Evolutionary conservation across 2,113 vertebrate species (phyloP).

Genomic region (Canis aureus): DNA sequence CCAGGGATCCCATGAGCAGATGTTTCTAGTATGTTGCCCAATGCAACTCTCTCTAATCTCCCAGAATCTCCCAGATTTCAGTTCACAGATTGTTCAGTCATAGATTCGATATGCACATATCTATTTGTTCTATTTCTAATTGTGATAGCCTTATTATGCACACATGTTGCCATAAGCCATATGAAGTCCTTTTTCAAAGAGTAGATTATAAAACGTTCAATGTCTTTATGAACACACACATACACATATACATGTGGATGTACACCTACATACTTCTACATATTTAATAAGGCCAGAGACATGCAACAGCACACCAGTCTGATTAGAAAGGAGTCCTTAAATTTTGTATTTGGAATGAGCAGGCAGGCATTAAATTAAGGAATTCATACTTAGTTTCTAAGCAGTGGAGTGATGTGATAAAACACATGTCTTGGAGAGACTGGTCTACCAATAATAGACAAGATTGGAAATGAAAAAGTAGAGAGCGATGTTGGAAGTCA

Average conservation of each 20-base stretch:
- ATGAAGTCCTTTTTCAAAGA: too few relatives aligned
- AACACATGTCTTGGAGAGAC: not conserved
- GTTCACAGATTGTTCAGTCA: too few relatives aligned
- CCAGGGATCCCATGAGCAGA: not conserved
- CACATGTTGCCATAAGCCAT: too few relatives aligned
- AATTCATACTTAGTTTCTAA: not conserved
- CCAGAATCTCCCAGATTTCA: too few relatives aligned
- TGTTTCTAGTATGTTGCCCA: not conserved
- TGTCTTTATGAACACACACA: too few relatives aligned
- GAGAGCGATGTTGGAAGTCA: not conserved
- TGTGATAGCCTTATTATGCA: too few relatives aligned
- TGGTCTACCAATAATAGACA: not conserved
- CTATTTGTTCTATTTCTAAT: too few relatives aligned
- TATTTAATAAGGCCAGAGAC: not conserved
- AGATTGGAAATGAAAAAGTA: not conserved
- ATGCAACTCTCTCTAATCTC: too few relatives aligned
- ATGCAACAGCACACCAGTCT: not conserved
- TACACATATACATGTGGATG: too few relatives aligned
- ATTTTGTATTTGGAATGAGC: not conserved
- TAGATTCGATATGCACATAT: too few relatives aligned
- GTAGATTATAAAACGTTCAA: too few relatives aligned
- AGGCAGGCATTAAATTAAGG: not conserved
- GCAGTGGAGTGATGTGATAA: not conserved
- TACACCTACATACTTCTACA: not conserved
- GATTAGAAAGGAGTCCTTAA: conserved; percentile 3